Evolutionary conservation across 2,888 invertebrate genomes (phyloP), one percentile per base, ranked within the genome.

Genomic region (Willowsia nigromaculata): DNA sequence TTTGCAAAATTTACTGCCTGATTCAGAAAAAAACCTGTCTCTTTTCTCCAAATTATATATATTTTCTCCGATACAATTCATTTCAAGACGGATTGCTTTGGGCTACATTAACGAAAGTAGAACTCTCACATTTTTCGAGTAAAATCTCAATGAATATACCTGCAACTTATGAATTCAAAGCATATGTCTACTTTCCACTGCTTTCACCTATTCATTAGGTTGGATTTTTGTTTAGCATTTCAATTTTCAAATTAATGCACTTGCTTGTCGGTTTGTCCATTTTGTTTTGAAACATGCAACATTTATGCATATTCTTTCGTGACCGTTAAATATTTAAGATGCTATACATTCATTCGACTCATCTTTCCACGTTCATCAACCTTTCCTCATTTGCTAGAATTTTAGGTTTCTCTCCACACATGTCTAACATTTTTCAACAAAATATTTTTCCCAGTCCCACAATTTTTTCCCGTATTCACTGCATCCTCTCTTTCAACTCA

Each of bases 11-110:
- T 80, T 11, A 15, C 56, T 80, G 65, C 81, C 62, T 82, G 65
- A 82, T 65, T 65, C 43, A 65, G 62, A 27, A 82, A 59, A 59
- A 56, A 59, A 59, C 27, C 18, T 59, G 59, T 65, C 33, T n/a
- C 30, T 33, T 65, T 33, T 65, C 65, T 33, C 33, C 33, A 11
- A 33, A 18, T 9, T 27, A n/a, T 18, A 3, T 27, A 13, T 15
- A 27, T 27, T 59, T 25, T 59, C n/a, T n/a, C n/a, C n/a, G 11
- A 15, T 59, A 33, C n/a, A n/a, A n/a, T 65, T 65, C 33, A 15
- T 30, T 33, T 30, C 33, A 2, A 30, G n/a, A 33, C 33, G 15
- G 27, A n/a, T 65, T 65, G 65, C 65, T 33, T n/a, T 3, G 33
- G 65, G 65, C 33, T 30, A n/a, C 33, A 65, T 15, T 33, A 33